Percentiles rank a stretch among this genome's conserved stretches.
These are phyloP conservation scores for Otus scops DNA, from an alignment of 2,797 vertebrate genomes.

Conservation along the genomic window DNA sequence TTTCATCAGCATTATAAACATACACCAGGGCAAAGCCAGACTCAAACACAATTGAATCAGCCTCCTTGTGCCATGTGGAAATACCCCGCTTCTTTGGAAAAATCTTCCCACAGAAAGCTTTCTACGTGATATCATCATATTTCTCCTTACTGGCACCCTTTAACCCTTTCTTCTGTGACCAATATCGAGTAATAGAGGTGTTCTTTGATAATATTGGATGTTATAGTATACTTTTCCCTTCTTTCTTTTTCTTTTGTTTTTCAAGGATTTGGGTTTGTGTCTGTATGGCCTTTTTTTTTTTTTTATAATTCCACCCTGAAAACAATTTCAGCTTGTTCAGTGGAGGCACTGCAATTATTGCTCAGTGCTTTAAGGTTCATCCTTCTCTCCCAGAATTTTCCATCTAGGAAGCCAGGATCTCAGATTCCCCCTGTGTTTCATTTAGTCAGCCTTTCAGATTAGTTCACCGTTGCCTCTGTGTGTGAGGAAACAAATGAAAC, in stretches of 20 bases:
- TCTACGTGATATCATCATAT: background rate
- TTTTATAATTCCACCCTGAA: background rate
- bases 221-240: background rate
- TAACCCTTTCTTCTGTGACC: background rate
- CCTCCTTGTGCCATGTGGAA: background rate
- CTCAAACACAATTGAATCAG: background rate
- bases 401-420: background rate
- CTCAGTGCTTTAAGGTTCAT: background rate
- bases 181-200: background rate
- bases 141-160: background rate
- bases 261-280: background rate
- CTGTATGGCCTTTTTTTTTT: background rate
- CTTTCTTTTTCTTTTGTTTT: background rate
- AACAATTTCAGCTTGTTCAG: background rate
- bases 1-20: background rate
- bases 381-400: conserved; percentile 14
- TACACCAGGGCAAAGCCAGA: background rate
- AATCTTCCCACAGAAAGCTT: background rate
- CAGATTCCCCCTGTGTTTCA: background rate
- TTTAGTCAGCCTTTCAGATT: background rate
- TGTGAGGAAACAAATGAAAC: background rate
- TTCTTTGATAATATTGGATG: background rate
- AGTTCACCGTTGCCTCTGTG: background rate
- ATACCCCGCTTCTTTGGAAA: background rate
- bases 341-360: background rate